Base-by-base conservation (phyloP, 2,888 invertebrate species). In the Cheilosia vernalis region DNA sequence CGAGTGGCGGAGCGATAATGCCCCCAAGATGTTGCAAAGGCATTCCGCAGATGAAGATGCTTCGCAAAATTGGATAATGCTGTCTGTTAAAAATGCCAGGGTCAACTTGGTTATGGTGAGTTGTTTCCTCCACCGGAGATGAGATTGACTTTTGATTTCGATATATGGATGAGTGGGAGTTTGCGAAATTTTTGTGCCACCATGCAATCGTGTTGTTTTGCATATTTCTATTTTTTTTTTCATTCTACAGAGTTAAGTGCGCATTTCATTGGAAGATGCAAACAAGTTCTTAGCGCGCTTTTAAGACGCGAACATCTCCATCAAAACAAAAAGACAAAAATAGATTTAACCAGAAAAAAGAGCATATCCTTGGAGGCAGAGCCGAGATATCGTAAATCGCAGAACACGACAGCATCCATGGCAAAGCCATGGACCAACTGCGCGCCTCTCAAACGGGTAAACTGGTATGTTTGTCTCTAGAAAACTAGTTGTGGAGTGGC, bases 401-500 rank as follows among this genome's bases (percentile, higher is more conserved):
- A 64, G 58, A 17, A 53, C 63, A 49, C 6, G 1, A 6, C 56
- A 58, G 24, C 63, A 47, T 70, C 51, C 49, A 64, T 73, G 42
- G 51, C 21, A 13, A n/a, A 63, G 19, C 47, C 42, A 19, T 4
- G 49, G 21, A 61, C 19, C n/a, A 51, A n/a, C n/a, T 30, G 55
- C 15, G 30, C 55, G n/a, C 49, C 42, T 56, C 5, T 15, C 58
- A 56, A 70, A 67, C 17, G 63, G 64, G 66, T 66, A 66, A 61
- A 64, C 47, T 63, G 69, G 69, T 55, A 53, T 27, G 19, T 55
- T 79, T 69, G 47, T 53, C 73, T 53, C 64, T 55, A 79, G 37
- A 60, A 74, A 80, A 80, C 84, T 80, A 80, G 84, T 84, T 84
- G 69, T 74, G 79, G 83, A 78, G 74, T 60, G 60, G 24, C 84